These are phyloP conservation scores for Drosophila tristis DNA, from an alignment of 1,140 invertebrate genomes.

Conservation along the genomic window DNA sequence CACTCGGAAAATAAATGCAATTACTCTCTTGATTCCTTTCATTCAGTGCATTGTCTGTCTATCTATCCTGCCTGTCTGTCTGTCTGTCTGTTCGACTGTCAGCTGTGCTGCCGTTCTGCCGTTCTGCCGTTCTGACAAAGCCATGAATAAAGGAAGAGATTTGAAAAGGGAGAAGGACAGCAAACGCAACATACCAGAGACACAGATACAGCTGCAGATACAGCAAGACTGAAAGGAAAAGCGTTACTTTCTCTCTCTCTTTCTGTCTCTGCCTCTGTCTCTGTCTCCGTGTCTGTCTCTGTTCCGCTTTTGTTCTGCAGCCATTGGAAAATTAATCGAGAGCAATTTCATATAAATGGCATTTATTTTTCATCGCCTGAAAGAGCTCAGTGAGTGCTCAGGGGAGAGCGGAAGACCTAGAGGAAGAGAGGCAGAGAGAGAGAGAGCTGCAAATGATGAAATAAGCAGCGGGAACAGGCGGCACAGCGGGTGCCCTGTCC, in stretches of 20 bases:
- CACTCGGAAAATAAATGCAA: conserved; percentile 49
- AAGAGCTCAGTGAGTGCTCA: conserved; percentile 2
- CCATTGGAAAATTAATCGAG: conserved; percentile 65
- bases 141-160: too few relatives aligned
- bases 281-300: too few relatives aligned
- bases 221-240: conserved; percentile 7
- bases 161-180: too few relatives aligned
- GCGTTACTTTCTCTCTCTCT: neutral
- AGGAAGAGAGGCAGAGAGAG: neutral
- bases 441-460: conserved; percentile 25
- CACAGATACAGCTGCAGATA: neutral
- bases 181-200: too few relatives aligned
- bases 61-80: conserved; percentile 1
- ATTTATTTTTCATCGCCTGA: conserved; percentile 43
- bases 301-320: conserved; percentile 30
- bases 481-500: conserved; percentile 3
- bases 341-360: conserved; percentile 70
- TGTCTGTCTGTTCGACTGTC: too few relatives aligned
- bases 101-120: too few relatives aligned
- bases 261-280: neutral
- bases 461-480: conserved; percentile 6
- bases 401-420: conserved; percentile 1
- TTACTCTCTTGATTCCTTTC: conserved; percentile 52
- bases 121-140: too few relatives aligned
- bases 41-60: conserved; percentile 39